Base-by-base conservation (phyloP, 1,140 invertebrate genomes). In the Coelopa frigida region DNA sequence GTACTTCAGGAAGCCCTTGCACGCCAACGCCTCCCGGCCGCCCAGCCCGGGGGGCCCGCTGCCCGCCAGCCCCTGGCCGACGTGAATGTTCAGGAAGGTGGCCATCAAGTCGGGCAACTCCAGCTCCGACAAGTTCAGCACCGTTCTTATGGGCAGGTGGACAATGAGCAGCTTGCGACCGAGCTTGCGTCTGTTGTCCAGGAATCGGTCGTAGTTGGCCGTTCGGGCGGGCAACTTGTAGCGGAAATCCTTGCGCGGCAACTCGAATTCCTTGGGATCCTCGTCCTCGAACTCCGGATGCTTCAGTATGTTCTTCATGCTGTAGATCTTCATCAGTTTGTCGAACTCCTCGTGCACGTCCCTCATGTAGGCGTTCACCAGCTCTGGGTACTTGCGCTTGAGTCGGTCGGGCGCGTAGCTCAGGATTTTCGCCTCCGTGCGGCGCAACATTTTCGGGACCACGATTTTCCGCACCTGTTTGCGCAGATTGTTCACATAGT, bases 101-200 rank as follows among this genome's bases (percentile, higher is more conserved):
- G 54, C 57, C 17, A 57, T 53, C 14, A 52, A 44, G 62, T 38
- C 68, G 29, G 56, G 78, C 59, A 85, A 70, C 2, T 71, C 68
- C 15, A 57, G 58, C 11, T 74, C 69, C 2, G 79, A 76, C 18
- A 75, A 75, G 39, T 72, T 70, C 2, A 83, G 56, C 4, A 85
- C 72, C 23, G 73, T 72, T 38, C 76, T 72, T 48, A 84, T 73
- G 36, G 83, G 74, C 14, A 75, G 75, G 56, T 83, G 78, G n/a
- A 81, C 59, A 10, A 82, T 67, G 12, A 80, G 72, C 38, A 76
- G 72, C 46, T 67, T 75, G 29, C 71, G 70, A 49, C 70, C 59
- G 1, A 85, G 54, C 48, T 71, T 71, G 10, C 74, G 73, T 20
- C 75, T 73, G 62, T 74, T 78, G 47, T 65, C 71, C 8, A 81